Base-by-base conservation (phyloP, 2,797 vertebrate genomes). In the Tinamus major region DNA sequence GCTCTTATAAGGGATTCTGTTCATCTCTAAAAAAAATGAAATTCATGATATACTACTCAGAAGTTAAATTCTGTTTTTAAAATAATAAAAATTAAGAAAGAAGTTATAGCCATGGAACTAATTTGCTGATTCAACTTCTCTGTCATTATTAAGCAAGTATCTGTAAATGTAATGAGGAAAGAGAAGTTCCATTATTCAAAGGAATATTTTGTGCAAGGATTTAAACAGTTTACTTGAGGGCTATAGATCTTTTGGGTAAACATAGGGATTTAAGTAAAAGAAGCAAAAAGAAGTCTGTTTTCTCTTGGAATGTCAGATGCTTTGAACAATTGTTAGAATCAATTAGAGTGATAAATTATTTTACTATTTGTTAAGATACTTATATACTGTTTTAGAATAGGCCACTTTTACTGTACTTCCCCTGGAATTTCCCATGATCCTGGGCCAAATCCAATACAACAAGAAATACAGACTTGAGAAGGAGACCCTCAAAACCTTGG, bases 1-100 rank as follows among this genome's bases (percentile, higher is more conserved):
- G 19, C 11, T 68, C 13, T 42, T n/a, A 31, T 7, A 6, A 7
- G 49, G 12, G 0, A 51, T 55, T 64, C 4, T 27, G 4, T 9
- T 51, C 46, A 5, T n/a, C 81, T 29, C 11, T n/a, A n/a, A 35
- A 13, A 33, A 27, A 48, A 72, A 39, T 18, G 2, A 46, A 44
- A 41, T 35, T 53, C 0, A 12, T 41, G 21, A 9, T 4, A 23
- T 27, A 44, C 1, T 3, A 59, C 12, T 91, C 17, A 67, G 26
- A 76, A 81, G 67, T 29, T 29, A 77, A 41, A 35, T 9, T 58
- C 12, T 1, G 0, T 46, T 91, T 79, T 23, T 74, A 61, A 85
- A 67, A 56, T 4, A 48, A 48, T 23, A 48, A 21, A 23, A 21
- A 48, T 21, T 42, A 14, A 6, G 15, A 53, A 72, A 33, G 10